A percentile compares a stretch with the other conserved stretches of the same genome.
Evolutionary conservation across 1,140 invertebrate species (phyloP).

Genomic region (Drosophila subobscura): DNA sequence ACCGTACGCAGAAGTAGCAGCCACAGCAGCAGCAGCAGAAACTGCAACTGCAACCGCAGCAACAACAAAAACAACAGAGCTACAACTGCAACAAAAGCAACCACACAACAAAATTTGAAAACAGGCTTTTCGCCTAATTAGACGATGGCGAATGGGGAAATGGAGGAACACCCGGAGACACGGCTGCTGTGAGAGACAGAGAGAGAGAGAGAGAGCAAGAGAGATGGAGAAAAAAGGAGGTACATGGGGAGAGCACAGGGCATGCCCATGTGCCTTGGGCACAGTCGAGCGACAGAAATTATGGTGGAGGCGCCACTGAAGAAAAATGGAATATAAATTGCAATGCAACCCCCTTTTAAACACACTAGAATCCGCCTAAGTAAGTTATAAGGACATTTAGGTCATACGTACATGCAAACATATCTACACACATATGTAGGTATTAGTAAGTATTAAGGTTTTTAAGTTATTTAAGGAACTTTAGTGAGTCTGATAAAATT

Average conservation of each 20-base stretch:
- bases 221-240: slow-evolving; percentile 12
- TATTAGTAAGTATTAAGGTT: too few species aligned
- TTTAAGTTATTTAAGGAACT: too few species aligned
- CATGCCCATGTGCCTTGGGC: slow-evolving; percentile 3
- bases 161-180: slow-evolving; percentile 14
- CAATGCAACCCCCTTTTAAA: slow-evolving; percentile 12
- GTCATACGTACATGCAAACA: too few species aligned
- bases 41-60: slow-evolving; percentile 10
- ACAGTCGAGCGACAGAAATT: slow-evolving; percentile 64
- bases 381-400: too few species aligned
- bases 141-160: slow-evolving; percentile 56
- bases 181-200: background rate
- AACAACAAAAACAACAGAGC: slow-evolving; percentile 13
- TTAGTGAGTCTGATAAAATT: too few species aligned
- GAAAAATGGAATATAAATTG: slow-evolving; percentile 48
- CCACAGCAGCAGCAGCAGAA: slow-evolving; percentile 1
- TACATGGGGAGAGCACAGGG: background rate
- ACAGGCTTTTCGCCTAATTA: slow-evolving; percentile 80
- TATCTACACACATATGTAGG: too few species aligned
- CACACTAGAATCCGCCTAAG: background rate
- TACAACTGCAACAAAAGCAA: slow-evolving; percentile 21
- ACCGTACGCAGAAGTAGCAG: slow-evolving; percentile 54
- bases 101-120: slow-evolving; percentile 62
- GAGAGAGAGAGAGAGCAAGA: too few species aligned
- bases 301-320: slow-evolving; percentile 28